phyloP scores from a whole-genome alignment of 2,888 invertebrate genomes.

The Ariolimax columbianus region DNA sequence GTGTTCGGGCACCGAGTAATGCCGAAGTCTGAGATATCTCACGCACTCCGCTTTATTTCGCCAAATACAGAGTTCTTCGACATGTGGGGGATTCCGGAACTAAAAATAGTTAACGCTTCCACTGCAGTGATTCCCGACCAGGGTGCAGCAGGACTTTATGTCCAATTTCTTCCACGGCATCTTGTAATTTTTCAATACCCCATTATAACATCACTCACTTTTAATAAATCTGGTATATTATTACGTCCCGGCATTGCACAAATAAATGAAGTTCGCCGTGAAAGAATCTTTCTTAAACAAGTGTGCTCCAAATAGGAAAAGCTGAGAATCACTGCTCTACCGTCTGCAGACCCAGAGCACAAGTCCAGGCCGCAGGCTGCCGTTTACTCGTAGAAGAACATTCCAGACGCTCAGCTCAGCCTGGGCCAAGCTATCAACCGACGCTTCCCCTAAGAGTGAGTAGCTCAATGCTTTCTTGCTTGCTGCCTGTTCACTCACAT shows the following conservation, averaged over 20 bases:
- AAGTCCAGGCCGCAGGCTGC: not conserved
- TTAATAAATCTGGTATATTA: too few species aligned
- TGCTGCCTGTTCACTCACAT: not conserved
- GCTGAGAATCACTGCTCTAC: not conserved
- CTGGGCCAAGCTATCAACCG: not conserved
- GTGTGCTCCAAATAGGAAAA: too few species aligned
- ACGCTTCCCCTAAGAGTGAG: not conserved
- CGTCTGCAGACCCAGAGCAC: not conserved
- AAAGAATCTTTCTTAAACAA: too few species aligned
- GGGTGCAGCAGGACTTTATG: too few species aligned
- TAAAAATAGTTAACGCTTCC: too few species aligned
- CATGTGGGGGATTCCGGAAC: conserved; percentile 9
- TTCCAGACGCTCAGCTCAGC: not conserved
- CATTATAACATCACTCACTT: too few species aligned
- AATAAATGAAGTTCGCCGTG: too few species aligned
- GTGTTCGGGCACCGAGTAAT: not conserved
- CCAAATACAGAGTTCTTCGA: conserved; percentile 21
- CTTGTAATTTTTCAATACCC: too few species aligned
- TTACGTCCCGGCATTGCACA: too few species aligned
- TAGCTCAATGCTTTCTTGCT: not conserved
- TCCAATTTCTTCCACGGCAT: too few species aligned
- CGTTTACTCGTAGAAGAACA: not conserved
- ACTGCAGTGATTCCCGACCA: too few species aligned
- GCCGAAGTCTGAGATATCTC: not conserved
- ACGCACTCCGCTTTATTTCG: not conserved